These are phyloP conservation scores for Cochlearius cochlearius DNA, from an alignment of 2,113 vertebrate species.

Conservation along the genomic window DNA sequence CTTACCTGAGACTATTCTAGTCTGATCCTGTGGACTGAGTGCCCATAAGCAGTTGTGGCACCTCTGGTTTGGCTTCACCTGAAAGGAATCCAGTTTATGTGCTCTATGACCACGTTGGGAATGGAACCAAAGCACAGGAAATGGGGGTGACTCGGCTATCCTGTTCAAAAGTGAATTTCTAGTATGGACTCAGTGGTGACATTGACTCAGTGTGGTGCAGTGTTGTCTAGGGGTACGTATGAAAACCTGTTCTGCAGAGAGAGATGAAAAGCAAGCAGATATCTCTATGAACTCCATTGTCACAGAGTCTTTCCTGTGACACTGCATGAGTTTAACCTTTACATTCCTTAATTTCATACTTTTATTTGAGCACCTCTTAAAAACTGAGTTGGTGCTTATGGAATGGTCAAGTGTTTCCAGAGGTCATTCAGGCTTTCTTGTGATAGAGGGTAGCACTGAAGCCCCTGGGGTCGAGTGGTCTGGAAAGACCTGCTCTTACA, in stretches of 20 bases:
- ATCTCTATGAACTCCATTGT: neutral
- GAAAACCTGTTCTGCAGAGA: neutral
- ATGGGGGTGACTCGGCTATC: neutral
- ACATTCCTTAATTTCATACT: neutral
- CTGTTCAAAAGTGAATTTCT: neutral
- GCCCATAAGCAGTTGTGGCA: neutral
- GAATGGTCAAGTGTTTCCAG: neutral
- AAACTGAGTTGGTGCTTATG: neutral
- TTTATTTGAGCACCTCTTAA: neutral
- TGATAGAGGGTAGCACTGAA: neutral
- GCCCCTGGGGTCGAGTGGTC: neutral
- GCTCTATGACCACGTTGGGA: neutral
- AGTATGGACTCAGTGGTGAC: neutral
- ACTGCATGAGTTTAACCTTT: neutral
- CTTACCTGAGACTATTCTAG: neutral
- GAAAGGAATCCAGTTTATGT: neutral
- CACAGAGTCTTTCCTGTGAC: neutral
- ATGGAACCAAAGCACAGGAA: neutral
- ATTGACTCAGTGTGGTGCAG: neutral
- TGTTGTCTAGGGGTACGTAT: neutral
- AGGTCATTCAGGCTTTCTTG: neutral
- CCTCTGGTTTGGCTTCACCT: neutral
- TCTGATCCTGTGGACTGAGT: neutral
- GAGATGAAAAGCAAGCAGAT: neutral
- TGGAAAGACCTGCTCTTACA: neutral